Evolutionary conservation across 1,140 invertebrate species (phyloP).

Genomic region (Ephestia elutella): DNA sequence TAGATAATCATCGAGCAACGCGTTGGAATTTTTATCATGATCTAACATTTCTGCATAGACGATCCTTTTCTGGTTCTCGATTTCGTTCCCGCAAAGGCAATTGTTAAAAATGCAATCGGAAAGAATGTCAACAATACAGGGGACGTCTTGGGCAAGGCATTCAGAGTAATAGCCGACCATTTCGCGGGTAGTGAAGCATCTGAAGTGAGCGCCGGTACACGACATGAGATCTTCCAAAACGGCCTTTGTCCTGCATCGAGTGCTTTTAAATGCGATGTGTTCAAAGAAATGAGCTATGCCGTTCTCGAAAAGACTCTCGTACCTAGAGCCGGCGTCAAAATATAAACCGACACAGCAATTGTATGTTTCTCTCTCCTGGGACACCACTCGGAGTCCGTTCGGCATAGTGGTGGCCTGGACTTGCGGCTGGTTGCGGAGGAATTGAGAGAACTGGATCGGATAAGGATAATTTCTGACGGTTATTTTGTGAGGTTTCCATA

Average conservation of each 20-base stretch:
- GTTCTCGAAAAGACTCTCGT: constrained; percentile 82
- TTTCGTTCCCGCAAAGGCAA: constrained; percentile 75
- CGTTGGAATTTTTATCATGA: constrained; percentile 81
- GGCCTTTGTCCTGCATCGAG: constrained; percentile 76
- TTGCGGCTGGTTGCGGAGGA: not conserved
- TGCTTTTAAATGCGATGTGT: constrained; percentile 88
- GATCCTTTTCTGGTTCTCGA: constrained; percentile 81
- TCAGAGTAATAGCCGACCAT: constrained; percentile 86
- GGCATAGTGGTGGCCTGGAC: not conserved
- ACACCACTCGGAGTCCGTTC: constrained; percentile 45
- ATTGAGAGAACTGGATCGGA: not conserved
- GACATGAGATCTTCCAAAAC: constrained; percentile 83
- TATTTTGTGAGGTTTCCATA: not conserved
- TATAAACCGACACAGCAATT: constrained; percentile 81
- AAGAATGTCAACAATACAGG: constrained; percentile 80
- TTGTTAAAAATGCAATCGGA: constrained; percentile 85
- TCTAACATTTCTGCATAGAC: constrained; percentile 82
- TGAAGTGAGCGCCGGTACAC: constrained; percentile 84
- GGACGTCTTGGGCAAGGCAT: constrained; percentile 79
- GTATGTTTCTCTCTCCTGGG: constrained; percentile 33
- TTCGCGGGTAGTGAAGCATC: constrained; percentile 85
- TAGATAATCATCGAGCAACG: constrained; percentile 85
- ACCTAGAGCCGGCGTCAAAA: constrained; percentile 84
- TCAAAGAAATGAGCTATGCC: constrained; percentile 87
- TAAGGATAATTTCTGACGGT: constrained; percentile 1